Conservation (phyloP, 2,113 vertebrate species). For the Glaucidium brasilianum region DNA sequence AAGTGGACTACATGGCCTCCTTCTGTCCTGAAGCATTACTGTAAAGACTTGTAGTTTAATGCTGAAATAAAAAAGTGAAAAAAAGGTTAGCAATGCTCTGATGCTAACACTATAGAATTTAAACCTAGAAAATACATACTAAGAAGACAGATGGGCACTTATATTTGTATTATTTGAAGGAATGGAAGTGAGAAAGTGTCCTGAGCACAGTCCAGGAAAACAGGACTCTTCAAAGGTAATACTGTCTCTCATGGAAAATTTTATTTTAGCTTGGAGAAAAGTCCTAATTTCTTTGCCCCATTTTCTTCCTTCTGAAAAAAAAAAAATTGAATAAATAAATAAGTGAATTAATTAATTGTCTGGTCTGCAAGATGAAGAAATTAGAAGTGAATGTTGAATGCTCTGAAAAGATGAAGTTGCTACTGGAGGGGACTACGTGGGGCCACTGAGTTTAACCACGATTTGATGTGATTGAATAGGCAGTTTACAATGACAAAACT, state of each 20-base stretch:
- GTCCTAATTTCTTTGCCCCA: neutral
- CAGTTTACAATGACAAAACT: neutral
- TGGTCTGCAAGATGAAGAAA: neutral
- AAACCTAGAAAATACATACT: neutral
- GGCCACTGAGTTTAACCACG: neutral
- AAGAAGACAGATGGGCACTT: neutral
- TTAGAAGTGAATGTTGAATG: neutral
- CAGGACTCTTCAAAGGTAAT: neutral
- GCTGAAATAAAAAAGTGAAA: neutral
- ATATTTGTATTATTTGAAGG: neutral
- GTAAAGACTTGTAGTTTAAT: neutral
- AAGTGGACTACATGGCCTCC: neutral
- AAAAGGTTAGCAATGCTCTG: neutral
- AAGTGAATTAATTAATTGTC: neutral
- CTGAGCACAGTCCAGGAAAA: neutral
- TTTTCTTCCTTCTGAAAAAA: neutral
- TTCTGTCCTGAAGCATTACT: conserved; percentile 30
- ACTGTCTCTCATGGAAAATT: neutral
- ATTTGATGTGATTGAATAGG: neutral
- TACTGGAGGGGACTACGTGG: accelerated
- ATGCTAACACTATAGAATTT: neutral
- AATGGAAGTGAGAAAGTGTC: neutral
- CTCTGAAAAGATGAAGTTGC: neutral
- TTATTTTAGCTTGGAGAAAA: neutral
- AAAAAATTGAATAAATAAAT: neutral